Conservation (phyloP, 2,797 vertebrate genomes). For the Gymnopithys bicolor region DNA sequence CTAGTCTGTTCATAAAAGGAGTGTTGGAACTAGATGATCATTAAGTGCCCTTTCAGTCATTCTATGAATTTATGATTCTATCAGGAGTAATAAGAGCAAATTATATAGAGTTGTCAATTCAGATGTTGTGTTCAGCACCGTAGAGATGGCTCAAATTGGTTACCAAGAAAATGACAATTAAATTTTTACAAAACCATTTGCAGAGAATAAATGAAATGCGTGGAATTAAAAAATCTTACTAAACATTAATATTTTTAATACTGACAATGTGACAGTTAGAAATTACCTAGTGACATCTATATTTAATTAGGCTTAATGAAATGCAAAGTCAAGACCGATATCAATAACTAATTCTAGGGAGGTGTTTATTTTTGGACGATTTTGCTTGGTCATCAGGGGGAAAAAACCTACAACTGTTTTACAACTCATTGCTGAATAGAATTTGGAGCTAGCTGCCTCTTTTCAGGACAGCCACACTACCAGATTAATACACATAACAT, state of each 20-base stretch:
- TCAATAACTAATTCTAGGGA: not conserved
- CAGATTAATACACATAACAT: not conserved
- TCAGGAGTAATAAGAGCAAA: not conserved
- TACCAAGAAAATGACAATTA: not conserved
- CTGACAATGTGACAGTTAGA: slow-evolving; percentile 33
- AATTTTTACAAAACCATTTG: slow-evolving; percentile 22
- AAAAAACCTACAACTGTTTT: not conserved
- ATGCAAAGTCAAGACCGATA: not conserved
- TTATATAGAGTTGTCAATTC: not conserved
- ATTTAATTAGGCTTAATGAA: not conserved
- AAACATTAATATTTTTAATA: not conserved
- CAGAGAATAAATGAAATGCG: not conserved
- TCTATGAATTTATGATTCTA: not conserved
- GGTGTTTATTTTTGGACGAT: not conserved
- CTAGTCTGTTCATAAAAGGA: not conserved
- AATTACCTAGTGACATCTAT: slow-evolving; percentile 1
- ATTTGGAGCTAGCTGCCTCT: not conserved
- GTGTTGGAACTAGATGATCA: not conserved
- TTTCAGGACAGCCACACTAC: not conserved
- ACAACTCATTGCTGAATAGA: not conserved
- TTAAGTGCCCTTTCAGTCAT: not conserved
- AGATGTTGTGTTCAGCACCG: not conserved
- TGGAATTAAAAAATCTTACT: not conserved
- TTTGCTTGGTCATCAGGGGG: not conserved
- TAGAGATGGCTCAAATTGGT: not conserved